Percentiles rank a stretch among this genome's conserved stretches.
These are phyloP conservation scores for Rhopalosiphum padi DNA, from an alignment of 1,140 invertebrate species.

Conservation along the genomic window DNA sequence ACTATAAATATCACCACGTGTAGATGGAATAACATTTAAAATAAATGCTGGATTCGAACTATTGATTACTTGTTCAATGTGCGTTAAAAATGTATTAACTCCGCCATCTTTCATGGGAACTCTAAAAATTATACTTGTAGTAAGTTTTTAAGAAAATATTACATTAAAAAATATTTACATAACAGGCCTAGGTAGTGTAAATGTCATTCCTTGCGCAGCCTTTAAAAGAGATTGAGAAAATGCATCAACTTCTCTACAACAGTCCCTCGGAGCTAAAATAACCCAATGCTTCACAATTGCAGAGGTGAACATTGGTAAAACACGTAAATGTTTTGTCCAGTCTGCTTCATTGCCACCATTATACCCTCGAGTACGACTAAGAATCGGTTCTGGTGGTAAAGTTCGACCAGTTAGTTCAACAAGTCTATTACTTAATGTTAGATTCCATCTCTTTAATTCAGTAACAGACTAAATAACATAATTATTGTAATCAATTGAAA, in stretches of 20 bases:
- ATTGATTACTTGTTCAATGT: constrained; percentile 69
- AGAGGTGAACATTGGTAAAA: constrained; percentile 23
- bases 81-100: constrained; percentile 62
- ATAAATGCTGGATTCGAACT: constrained; percentile 69
- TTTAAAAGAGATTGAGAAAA: constrained; percentile 25
- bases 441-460: constrained; percentile 73
- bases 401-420: constrained; percentile 71
- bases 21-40: constrained; percentile 73
- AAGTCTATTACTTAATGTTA: constrained; percentile 71
- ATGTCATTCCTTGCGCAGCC: constrained; percentile 52
- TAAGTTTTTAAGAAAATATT: neutral
- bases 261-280: constrained; percentile 26
- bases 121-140: constrained; percentile 36
- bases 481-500: neutral
- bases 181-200: constrained; percentile 34
- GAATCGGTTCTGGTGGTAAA: constrained; percentile 72
- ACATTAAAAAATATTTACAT: constrained; percentile 49
- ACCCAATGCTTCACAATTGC: constrained; percentile 48
- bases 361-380: constrained; percentile 67
- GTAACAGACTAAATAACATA: constrained; percentile 62
- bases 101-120: constrained; percentile 60
- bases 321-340: constrained; percentile 67
- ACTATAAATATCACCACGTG: constrained; percentile 76
- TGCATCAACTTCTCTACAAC: neutral
- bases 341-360: constrained; percentile 68